Conservation (phyloP, 2,797 vertebrate genomes). For the Tiaroga cobitis region DNA sequence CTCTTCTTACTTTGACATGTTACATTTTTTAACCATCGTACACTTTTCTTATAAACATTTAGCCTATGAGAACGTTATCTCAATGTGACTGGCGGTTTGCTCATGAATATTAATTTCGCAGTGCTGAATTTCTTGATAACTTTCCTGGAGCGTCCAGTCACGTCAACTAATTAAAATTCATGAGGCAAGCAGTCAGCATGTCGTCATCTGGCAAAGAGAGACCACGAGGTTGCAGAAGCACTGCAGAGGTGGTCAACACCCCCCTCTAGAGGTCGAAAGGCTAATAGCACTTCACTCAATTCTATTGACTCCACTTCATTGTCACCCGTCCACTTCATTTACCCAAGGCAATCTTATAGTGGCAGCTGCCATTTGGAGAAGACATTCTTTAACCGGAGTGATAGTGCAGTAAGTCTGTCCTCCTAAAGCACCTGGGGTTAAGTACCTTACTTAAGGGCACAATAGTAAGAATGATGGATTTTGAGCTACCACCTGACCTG, state of each 20-base stretch:
- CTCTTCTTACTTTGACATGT: background rate
- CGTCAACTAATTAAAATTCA: background rate
- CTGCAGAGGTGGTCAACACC: constrained; percentile 21
- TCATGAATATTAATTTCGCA: background rate
- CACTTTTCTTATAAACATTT: background rate
- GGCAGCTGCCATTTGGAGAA: background rate
- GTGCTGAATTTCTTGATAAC: background rate
- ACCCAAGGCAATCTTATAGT: background rate
- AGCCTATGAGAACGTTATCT: background rate
- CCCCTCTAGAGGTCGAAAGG: constrained; percentile 47
- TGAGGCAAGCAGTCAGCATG: background rate
- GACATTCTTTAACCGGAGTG: background rate
- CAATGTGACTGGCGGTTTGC: background rate
- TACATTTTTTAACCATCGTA: background rate
- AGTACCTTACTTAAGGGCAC: background rate
- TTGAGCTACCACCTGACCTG: background rate
- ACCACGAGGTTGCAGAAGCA: background rate
- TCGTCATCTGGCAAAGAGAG: background rate
- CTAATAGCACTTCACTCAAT: background rate
- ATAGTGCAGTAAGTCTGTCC: background rate
- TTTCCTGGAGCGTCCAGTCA: background rate
- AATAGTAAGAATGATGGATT: background rate
- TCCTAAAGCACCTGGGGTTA: background rate
- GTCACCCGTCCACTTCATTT: background rate
- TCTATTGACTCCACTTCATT: background rate